A percentile compares a stretch with the other conserved stretches of the same genome.
phyloP scores from a whole-genome alignment of 1,140 invertebrate genomes.

The Vanessa atalanta region DNA sequence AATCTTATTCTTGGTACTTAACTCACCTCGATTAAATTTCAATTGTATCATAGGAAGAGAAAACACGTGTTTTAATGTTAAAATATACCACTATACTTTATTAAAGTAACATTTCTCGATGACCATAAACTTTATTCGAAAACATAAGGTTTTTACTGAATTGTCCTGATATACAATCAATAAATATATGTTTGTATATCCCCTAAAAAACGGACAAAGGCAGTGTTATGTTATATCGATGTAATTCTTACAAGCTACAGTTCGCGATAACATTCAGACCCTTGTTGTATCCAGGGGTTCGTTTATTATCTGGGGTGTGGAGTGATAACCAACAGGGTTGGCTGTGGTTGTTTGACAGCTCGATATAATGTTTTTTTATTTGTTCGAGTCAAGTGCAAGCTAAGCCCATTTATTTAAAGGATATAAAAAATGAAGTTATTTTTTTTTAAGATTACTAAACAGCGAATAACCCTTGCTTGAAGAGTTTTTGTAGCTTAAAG shows the following conservation, averaged over 20 bases:
- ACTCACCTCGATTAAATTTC: too few relatives aligned
- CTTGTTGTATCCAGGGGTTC: slow-evolving; percentile 23
- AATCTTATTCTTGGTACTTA: too few relatives aligned
- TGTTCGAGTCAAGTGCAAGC: neutral
- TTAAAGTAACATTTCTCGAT: too few relatives aligned
- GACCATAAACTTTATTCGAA: neutral
- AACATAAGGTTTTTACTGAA: neutral
- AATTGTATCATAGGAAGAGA: too few relatives aligned
- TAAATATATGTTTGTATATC: neutral
- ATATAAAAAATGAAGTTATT: too few relatives aligned
- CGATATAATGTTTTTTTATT: slow-evolving; percentile 12
- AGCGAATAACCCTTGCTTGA: neutral
- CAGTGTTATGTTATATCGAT: neutral
- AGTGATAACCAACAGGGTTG: slow-evolving; percentile 49
- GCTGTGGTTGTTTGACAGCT: slow-evolving; percentile 11
- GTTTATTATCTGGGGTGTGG: slow-evolving; percentile 53
- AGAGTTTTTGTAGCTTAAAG: neutral
- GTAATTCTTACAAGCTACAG: neutral
- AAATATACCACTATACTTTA: too few relatives aligned
- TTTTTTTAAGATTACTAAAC: too few relatives aligned
- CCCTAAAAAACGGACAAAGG: neutral
- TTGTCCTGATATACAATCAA: neutral
- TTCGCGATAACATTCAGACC: slow-evolving; percentile 27
- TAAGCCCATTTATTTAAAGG: too few relatives aligned
- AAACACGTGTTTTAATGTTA: too few relatives aligned